phyloP scores from a whole-genome alignment of 2,113 vertebrate species.

The Cyanistes caeruleus region DNA sequence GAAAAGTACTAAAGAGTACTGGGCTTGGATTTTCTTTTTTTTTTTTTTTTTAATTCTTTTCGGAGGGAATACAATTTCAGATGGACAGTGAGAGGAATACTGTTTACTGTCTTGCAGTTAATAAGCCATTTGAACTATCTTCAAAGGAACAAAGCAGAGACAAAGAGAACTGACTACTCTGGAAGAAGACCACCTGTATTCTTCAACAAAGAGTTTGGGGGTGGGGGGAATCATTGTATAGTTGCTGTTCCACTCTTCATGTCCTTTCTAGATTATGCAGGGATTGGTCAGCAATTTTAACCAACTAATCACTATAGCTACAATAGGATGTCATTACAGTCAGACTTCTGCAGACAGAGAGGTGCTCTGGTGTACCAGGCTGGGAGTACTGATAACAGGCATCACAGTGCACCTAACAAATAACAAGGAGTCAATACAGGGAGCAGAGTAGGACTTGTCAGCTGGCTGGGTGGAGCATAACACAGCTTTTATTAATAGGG shows the following conservation, averaged over 20 bases:
- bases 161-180: background rate
- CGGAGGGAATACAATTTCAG: background rate
- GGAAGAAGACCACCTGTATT: background rate
- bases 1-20: background rate
- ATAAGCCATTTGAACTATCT: background rate
- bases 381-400: background rate
- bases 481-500: background rate
- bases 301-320: background rate
- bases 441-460: background rate
- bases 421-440: background rate
- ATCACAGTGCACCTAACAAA: background rate
- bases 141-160: background rate
- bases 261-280: conserved; percentile 8
- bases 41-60: background rate
- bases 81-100: background rate
- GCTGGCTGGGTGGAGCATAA: background rate
- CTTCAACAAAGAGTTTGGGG: background rate
- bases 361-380: background rate
- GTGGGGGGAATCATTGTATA: background rate
- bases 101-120: background rate
- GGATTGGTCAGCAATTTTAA: background rate
- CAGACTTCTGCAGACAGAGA: background rate
- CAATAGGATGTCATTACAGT: background rate
- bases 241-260: background rate
- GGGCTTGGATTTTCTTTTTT: background rate